Conservation (phyloP, 2,888 invertebrate genomes). For the Leptinotarsa peninsularis region DNA sequence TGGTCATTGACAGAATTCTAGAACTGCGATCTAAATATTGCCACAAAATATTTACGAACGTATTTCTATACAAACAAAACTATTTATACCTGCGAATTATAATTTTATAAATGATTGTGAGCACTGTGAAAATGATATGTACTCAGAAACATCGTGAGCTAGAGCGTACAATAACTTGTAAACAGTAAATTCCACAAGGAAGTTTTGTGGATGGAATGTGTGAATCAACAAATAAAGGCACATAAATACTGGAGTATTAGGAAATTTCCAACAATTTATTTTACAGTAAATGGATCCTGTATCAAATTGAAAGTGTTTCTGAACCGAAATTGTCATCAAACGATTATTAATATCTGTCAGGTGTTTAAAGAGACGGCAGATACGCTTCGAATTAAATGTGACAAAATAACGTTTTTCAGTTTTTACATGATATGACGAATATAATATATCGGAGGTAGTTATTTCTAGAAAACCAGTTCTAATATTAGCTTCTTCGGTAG, state of each 20-base stretch:
- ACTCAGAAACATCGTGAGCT: neutral
- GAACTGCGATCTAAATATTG: constrained; percentile 6
- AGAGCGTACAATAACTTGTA: neutral
- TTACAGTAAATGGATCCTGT: neutral
- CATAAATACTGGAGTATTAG: neutral
- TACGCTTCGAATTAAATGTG: neutral
- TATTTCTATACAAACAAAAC: neutral
- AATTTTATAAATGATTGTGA: neutral
- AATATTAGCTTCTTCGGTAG: neutral
- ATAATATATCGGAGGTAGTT: constrained; percentile 7
- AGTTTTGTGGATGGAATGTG: too few relatives aligned
- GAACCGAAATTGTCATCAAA: constrained; percentile 7
- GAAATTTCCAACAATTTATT: constrained; percentile 26
- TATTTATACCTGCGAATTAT: constrained; percentile 2
- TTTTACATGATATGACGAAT: neutral
- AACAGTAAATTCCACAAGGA: neutral
- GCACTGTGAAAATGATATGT: neutral
- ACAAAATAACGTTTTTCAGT: neutral
- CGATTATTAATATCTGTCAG: constrained; percentile 11
- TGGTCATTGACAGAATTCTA: constrained; percentile 19
- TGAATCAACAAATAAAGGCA: neutral
- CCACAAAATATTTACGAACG: neutral
- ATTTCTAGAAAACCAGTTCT: neutral
- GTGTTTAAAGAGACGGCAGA: neutral
- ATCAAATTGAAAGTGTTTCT: neutral